Evolutionary conservation across 2,888 invertebrate genomes (phyloP).

Genomic region (Sycophila texana): DNA sequence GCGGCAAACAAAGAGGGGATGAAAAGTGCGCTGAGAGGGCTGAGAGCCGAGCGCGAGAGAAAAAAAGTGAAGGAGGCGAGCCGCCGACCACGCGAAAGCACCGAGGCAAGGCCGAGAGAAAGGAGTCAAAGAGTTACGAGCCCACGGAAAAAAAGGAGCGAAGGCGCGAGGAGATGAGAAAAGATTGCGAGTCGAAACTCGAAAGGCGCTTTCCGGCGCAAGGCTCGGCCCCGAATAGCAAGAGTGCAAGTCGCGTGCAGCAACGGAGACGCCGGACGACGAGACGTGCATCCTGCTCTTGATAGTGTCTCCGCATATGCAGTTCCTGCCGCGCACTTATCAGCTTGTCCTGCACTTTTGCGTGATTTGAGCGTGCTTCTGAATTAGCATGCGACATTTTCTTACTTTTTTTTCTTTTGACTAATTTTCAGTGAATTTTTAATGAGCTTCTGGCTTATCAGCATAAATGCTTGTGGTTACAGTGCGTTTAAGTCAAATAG

Average conservation of each 20-base stretch:
- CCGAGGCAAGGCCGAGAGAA: background rate
- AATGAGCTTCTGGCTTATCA: too few species aligned
- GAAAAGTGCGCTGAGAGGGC: conserved; percentile 17
- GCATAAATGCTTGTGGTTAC: too few species aligned
- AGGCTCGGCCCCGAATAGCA: background rate
- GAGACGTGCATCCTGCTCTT: background rate
- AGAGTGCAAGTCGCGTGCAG: background rate
- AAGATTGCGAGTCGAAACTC: conserved; percentile 20
- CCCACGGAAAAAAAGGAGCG: conserved; percentile 13
- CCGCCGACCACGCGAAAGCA: background rate
- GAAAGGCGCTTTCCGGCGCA: background rate
- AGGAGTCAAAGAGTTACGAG: conserved; percentile 23
- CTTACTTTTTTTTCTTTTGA: too few species aligned
- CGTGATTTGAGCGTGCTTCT: too few species aligned
- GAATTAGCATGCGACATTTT: too few species aligned
- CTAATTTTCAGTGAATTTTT: too few species aligned
- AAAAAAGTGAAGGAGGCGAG: conserved; percentile 19
- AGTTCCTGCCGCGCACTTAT: too few species aligned
- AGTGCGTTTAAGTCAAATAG: too few species aligned
- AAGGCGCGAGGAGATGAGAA: conserved; percentile 19
- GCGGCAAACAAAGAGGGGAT: conserved; percentile 50
- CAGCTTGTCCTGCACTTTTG: too few species aligned
- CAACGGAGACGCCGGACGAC: background rate
- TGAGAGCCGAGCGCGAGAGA: background rate
- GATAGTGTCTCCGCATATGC: too few species aligned